These are phyloP conservation scores for Ips typographus DNA, from an alignment of 1,140 invertebrate species.

Conservation along the genomic window DNA sequence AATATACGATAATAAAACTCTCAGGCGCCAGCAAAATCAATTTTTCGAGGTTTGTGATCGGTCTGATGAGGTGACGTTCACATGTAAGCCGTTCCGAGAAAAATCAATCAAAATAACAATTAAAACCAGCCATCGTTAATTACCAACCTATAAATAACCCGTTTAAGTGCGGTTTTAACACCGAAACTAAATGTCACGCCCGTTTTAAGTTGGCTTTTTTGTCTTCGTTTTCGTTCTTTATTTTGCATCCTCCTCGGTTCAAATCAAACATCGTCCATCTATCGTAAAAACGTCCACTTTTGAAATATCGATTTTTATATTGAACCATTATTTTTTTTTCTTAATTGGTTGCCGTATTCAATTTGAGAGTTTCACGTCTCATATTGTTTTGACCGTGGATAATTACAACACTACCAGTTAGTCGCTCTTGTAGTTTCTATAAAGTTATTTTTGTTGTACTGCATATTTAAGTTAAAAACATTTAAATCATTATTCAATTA, in stretches of 20 bases:
- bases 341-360: too few species aligned
- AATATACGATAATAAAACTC: too few species aligned
- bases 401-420: too few species aligned
- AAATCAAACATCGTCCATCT: slow-evolving; percentile 41
- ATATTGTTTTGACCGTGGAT: too few species aligned
- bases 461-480: too few species aligned
- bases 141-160: slow-evolving; percentile 48
- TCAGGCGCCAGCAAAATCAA: too few species aligned
- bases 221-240: slow-evolving; percentile 7
- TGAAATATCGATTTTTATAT: slow-evolving; percentile 13
- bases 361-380: too few species aligned
- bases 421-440: too few species aligned
- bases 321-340: too few species aligned
- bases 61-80: neutral
- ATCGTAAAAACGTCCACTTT: slow-evolving; percentile 41
- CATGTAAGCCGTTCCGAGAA: slow-evolving; percentile 31
- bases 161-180: slow-evolving; percentile 50
- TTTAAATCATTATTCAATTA: too few species aligned
- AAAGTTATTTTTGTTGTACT: too few species aligned
- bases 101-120: slow-evolving; percentile 47
- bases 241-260: slow-evolving; percentile 15
- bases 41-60: too few species aligned
- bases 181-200: slow-evolving; percentile 49
- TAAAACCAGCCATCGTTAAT: slow-evolving; percentile 45
- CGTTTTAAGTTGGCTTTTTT: slow-evolving; percentile 26